A percentile compares a stretch with the other conserved stretches of the same genome.
phyloP scores from a whole-genome alignment of 2,113 vertebrate genomes.

The Alces alces region DNA sequence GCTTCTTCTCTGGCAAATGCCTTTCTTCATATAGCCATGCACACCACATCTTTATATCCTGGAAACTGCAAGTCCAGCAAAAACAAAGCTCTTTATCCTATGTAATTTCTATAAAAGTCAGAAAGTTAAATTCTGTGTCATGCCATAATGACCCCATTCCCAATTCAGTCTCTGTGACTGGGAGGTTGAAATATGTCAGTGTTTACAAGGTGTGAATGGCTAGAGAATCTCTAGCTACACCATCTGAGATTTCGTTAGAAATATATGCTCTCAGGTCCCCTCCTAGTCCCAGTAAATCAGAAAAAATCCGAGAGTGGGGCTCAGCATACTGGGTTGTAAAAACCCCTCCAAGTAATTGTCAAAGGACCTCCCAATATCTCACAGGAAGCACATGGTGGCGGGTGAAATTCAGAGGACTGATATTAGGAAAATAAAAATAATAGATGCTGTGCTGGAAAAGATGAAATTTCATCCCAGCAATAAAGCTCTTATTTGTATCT shows the following conservation, averaged over 20 bases:
- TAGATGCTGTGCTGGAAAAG: neutral
- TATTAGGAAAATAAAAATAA: neutral
- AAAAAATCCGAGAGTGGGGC: neutral
- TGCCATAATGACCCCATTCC: neutral
- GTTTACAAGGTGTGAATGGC: neutral
- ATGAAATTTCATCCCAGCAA: neutral
- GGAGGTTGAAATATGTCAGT: neutral
- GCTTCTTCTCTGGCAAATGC: neutral
- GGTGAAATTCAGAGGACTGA: neutral
- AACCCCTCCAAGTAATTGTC: too few relatives aligned
- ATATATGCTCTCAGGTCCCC: neutral
- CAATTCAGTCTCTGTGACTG: neutral
- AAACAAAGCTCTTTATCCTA: neutral
- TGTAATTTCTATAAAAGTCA: neutral
- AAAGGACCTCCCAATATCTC: neutral
- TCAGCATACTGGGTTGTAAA: neutral
- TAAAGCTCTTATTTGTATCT: neutral
- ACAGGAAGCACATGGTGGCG: accelerated
- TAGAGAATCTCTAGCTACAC: neutral
- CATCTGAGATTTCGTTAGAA: neutral
- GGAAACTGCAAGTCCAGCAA: neutral
- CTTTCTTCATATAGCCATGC: neutral
- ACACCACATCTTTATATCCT: neutral
- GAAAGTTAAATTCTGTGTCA: neutral
- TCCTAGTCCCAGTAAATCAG: neutral